Base-by-base conservation (phyloP, 2,113 vertebrate species). In the Amphiprion ocellaris region DNA sequence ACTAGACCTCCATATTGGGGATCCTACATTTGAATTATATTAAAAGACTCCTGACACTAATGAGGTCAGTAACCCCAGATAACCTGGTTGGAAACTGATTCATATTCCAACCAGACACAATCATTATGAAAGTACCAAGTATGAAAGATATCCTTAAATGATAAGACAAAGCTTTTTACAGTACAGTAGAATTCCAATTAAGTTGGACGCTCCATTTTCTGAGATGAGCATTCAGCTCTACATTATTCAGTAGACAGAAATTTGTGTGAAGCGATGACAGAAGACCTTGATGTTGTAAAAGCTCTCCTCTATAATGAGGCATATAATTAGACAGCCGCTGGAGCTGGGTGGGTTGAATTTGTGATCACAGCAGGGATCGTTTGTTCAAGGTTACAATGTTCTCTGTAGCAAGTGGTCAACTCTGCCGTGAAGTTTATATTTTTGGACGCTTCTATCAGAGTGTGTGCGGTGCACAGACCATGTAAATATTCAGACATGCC, bases 381-480 rank as follows among this genome's bases (percentile, higher is more conserved):
- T 78, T 87, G 87, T 56, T 82, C 83, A 90, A 92, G 89, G 86
- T 91, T 86, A 74, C 74, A 68, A 61, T 71, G 79, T 65, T 84
- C 78, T 83, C 52, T 53, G 75, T 23, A 23, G 58, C 41, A 77
- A 79, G 78, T 30, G 66, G 72, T 73, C 66, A 74, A 47, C 63
- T 10, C 83, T 37, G 75, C 83, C 79, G 86, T 26, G 78, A 79
- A 47, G 5, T 63, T 75, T 70, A 66, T 77, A 83, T 89, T 87
- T 87, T 50, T 60, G 70, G 83, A 76, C 2, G 26, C 71, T 87
- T 88, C 79, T 81, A 84, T 91, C 89, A 81, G 2, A 3, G 49
- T n/a, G 61, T 87, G 84, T 79, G 77, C 73, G 17, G 56, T 47
- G 67, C 21, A 7, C 77, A 78, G 74, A 59, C 23, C 15, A 16